Evolutionary conservation across 2,888 invertebrate species (phyloP), one percentile per base, ranked within the genome.

Genomic region (Oxytorus armatus): DNA sequence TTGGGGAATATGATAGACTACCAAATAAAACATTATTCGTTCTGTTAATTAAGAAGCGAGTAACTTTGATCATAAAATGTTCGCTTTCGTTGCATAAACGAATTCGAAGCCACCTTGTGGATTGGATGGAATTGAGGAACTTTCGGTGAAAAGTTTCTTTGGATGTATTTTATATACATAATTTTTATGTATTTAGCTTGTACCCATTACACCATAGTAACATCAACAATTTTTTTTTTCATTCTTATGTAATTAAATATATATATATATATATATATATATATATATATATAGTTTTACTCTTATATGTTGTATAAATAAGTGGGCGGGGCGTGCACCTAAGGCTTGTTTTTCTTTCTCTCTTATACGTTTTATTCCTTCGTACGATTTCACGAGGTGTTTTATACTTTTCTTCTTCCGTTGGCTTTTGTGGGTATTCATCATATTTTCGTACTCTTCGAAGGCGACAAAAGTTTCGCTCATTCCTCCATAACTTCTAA

Each of bases 161-260:
- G 18, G 25, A 53, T 21, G 10, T 81, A 76, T 84, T n/a, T n/a
- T 86, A 82, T 87, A 88, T 89, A 88, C 87, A 88, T 88, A 87
- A 86, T 88, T 83, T 85, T 87, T 86, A 86, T 89, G 85, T 89
- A 90, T 90, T 89, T 90, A 87, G 83, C 88, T 89, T 88, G 86
- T 89, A 90, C 89, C 89, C 89, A 89, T 89, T 89, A 90, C 89
- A 90, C 89, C 88, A 82, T 88, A 89, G 84, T 89, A 90, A 90
- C 89, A 90, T 89, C 87, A 90, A 90, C 88, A 89, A 90, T 88
- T 86, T 81, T 77, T 77, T 53, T 61, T 76, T 80, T 68, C 59
- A 77, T 85, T 82, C 81, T 83, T 86, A 86, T 82, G 85, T 78
- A 84, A 84, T 88, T 85, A 85, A 85, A 84, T 85, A 86, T 86